Conservation (phyloP, 2,113 vertebrate genomes). For the Heptranchias perlo region DNA sequence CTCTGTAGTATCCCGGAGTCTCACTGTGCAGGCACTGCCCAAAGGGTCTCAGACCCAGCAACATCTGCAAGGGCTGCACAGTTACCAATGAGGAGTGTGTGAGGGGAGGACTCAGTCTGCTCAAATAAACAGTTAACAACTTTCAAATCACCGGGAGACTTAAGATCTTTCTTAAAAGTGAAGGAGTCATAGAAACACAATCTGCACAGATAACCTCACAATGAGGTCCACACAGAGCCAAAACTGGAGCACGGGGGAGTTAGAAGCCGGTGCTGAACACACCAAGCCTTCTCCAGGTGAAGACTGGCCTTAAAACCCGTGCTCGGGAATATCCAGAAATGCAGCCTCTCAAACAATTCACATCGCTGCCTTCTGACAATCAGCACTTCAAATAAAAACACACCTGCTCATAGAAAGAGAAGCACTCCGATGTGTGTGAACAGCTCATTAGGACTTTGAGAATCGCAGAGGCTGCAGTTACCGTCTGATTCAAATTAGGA, state of each 20-base stretch:
- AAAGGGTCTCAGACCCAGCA: conserved; percentile 45
- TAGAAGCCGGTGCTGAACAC: conserved; percentile 69
- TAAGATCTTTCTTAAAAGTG: no score
- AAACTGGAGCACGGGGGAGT: conserved; percentile 61
- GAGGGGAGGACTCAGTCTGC: conserved; percentile 50
- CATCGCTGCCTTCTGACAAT: conserved; percentile 41
- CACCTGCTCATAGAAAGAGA: conserved; percentile 50
- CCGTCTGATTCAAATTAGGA: conserved; percentile 62
- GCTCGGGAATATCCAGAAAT: background rate
- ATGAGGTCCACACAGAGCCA: conserved; percentile 61
- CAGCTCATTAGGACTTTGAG: conserved; percentile 57
- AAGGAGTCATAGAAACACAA: conserved; percentile 20
- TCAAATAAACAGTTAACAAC: conserved; percentile 57
- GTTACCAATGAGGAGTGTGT: conserved; percentile 58
- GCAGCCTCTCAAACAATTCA: background rate
- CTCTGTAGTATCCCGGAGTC: background rate
- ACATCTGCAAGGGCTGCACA: conserved; percentile 52
- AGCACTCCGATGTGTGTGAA: conserved; percentile 53
- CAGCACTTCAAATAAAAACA: conserved; percentile 50
- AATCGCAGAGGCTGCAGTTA: conserved; percentile 56
- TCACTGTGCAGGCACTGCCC: conserved; percentile 29
- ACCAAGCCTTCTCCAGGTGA: conserved; percentile 61
- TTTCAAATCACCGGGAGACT: background rate
- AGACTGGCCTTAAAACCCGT: conserved; percentile 54
- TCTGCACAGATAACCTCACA: conserved; percentile 67